A percentile compares a stretch with the other conserved stretches of the same genome.
Conservation (phyloP, 2,113 vertebrate species). For the Tamias sibiricus region DNA sequence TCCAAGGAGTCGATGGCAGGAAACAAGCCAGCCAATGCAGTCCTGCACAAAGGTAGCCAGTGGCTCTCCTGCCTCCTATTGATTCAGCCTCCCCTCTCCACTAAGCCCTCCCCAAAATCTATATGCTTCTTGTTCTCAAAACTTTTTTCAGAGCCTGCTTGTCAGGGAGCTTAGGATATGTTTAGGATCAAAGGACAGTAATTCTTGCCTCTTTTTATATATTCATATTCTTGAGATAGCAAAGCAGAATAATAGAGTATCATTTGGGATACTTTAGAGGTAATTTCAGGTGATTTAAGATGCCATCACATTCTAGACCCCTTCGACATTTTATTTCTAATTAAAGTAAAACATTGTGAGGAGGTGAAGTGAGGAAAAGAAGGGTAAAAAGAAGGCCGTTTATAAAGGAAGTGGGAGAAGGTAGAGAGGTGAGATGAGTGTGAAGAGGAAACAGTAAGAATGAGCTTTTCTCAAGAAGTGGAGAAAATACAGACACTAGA, state of each 20-base stretch:
- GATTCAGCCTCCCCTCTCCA: neutral
- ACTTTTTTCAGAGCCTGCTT: neutral
- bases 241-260: slow-evolving; percentile 35
- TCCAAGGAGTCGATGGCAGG: slow-evolving; percentile 99
- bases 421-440: neutral
- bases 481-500: neutral
- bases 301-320: slow-evolving; percentile 26
- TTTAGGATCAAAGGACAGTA: neutral
- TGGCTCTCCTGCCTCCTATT: slow-evolving; percentile 49
- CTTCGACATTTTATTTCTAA: slow-evolving; percentile 47
- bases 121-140: neutral
- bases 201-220: slow-evolving; percentile 35
- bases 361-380: slow-evolving; percentile 4
- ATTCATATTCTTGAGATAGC: slow-evolving; percentile 42
- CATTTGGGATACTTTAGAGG: slow-evolving; percentile 32
- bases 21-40: slow-evolving; percentile 98
- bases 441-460: neutral
- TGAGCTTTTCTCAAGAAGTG: neutral
- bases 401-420: slow-evolving; percentile 19
- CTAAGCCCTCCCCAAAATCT: neutral
- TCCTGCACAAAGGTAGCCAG: slow-evolving; percentile 96
- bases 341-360: slow-evolving; percentile 12
- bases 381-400: neutral
- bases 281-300: slow-evolving; percentile 59
- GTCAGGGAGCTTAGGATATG: neutral